Evolutionary conservation across 2,797 vertebrate genomes (phyloP).

Genomic region (Acestrorhynchus altus): DNA sequence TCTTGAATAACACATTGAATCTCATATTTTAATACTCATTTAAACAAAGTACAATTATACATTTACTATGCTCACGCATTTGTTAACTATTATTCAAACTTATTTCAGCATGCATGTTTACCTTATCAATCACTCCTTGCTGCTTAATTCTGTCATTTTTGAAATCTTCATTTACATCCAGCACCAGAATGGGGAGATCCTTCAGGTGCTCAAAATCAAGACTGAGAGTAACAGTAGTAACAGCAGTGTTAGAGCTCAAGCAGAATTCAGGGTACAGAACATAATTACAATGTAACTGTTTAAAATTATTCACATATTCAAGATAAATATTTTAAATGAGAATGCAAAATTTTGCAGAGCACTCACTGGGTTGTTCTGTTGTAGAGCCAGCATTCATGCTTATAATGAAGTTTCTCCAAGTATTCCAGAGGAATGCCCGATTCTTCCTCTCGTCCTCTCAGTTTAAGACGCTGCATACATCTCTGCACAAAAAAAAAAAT

Average conservation of each 20-base stretch:
- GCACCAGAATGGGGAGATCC: slow-evolving; percentile 79
- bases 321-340: neutral
- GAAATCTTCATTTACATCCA: slow-evolving; percentile 85
- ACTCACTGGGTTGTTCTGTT: slow-evolving; percentile 79
- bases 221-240: slow-evolving; percentile 63
- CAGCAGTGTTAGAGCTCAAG: no score
- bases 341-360: neutral
- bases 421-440: slow-evolving; percentile 85
- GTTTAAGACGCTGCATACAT: slow-evolving; percentile 84
- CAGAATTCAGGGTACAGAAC: neutral
- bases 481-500: slow-evolving; percentile 67
- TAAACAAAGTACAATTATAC: neutral
- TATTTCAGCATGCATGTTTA: slow-evolving; percentile 44
- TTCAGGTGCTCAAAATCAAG: slow-evolving; percentile 83
- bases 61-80: neutral
- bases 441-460: slow-evolving; percentile 82
- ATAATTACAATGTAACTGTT: no score
- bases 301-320: no score
- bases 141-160: slow-evolving; percentile 84
- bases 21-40: neutral
- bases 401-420: slow-evolving; percentile 85
- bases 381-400: slow-evolving; percentile 84
- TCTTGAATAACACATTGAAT: neutral
- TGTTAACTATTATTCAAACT: neutral
- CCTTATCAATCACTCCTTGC: slow-evolving; percentile 79